These are phyloP conservation scores for Cantharis flavilabris DNA, from an alignment of 2,888 invertebrate species.

Conservation along the genomic window DNA sequence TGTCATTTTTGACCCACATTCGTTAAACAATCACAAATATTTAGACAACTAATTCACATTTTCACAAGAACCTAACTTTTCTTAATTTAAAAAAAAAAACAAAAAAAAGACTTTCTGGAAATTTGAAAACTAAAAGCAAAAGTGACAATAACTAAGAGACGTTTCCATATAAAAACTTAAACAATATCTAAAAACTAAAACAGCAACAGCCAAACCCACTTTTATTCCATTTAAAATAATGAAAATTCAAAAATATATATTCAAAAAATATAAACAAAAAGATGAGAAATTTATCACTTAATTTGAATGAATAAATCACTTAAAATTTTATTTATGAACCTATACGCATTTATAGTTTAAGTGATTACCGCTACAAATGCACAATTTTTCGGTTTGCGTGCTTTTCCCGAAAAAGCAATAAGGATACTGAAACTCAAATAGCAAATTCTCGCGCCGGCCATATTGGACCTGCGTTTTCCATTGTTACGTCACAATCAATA, in stretches of 20 bases:
- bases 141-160: background rate
- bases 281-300: background rate
- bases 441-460: slow-evolving; percentile 45
- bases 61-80: slow-evolving; percentile 7
- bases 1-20: slow-evolving; percentile 20
- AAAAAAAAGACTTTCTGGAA: background rate
- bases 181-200: slow-evolving; percentile 4
- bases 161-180: background rate
- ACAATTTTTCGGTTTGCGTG: slow-evolving; percentile 18
- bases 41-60: slow-evolving; percentile 19
- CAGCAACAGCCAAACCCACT: slow-evolving; percentile 26
- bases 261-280: background rate
- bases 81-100: background rate
- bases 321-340: background rate
- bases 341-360: slow-evolving; percentile 11
- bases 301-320: slow-evolving; percentile 3
- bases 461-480: slow-evolving; percentile 51
- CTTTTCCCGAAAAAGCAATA: slow-evolving; percentile 31
- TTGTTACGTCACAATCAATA: slow-evolving; percentile 54
- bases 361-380: slow-evolving; percentile 13
- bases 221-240: slow-evolving; percentile 13
- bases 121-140: background rate
- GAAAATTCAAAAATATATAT: slow-evolving; percentile 4
- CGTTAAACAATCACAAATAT: slow-evolving; percentile 10
- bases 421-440: slow-evolving; percentile 43